Conservation (phyloP, 1,140 invertebrate species). For the Trachelipus rathkii region DNA sequence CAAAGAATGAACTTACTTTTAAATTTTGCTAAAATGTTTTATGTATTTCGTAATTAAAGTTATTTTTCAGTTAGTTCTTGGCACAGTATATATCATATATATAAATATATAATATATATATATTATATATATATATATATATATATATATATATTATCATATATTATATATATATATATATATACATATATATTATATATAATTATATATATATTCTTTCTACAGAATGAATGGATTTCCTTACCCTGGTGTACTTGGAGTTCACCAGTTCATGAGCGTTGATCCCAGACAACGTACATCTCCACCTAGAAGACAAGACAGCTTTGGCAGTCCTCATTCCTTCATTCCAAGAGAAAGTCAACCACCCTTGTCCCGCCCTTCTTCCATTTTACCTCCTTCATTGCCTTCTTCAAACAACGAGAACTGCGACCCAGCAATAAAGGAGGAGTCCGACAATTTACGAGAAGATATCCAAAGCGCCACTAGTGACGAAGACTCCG, state of each 20-base stretch:
- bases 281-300: not conserved
- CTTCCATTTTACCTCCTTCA: not conserved
- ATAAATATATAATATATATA: no score
- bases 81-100: no score
- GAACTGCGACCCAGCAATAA: not conserved
- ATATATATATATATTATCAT: no score
- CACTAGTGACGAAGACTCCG: not conserved
- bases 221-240: constrained; percentile 1
- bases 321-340: not conserved
- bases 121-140: no score
- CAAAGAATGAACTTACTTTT: no score
- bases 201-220: not conserved
- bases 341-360: not conserved
- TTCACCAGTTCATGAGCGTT: not conserved
- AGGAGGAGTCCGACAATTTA: not conserved
- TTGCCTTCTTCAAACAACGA: not conserved
- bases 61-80: no score
- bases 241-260: not conserved
- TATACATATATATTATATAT: no score
- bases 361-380: not conserved
- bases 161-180: no score
- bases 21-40: no score
- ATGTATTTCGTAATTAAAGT: no score
- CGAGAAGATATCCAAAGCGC: not conserved
- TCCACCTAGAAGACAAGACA: not conserved